Evolutionary conservation across 1,140 invertebrate species (phyloP), one percentile per base, ranked within the genome.

Genomic region (Aphidius ervi): DNA sequence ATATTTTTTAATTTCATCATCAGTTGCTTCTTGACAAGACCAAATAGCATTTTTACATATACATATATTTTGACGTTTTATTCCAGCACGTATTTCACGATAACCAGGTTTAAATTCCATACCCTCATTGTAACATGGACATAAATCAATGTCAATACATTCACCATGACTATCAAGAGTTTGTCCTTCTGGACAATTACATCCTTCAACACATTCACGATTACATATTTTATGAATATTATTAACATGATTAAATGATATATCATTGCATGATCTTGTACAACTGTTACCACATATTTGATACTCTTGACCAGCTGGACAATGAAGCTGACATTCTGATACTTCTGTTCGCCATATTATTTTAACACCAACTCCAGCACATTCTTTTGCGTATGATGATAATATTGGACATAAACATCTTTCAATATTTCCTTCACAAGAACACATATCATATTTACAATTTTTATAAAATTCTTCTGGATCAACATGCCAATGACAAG

Each of bases 371-470:
- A 85, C 80, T 9, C 82, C 77, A 40, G 89, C 85, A 77, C 94
- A 96, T 61, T 89, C 86, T 52, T 86, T 84, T 9, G 88, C 91
- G 74, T 95, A 95, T 48, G 88, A 84, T 0, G 89, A 85, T 3
- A 95, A 70, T 6, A 88, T 87, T 5, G 92, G 89, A 74, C 93
- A 95, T 50, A 94, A 80, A 70, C 93, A 95, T 31, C 83, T 81
- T 16, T 84, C 74, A 4, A 83, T 70, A 55, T 83, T 84, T 31
- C 79, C 77, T 55, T 86, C 83, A 74, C 93, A 95, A 9, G 90
- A 86, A 70, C 93, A 96, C 75, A 94, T 85, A 71, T 95, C 94
- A 75, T 89, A 93, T 62, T 93, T 69, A 74, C 94, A 96, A 72
- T 92, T 85, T 64, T 88, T 83, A 75, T 92, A 89, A 76, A 84